Evolutionary conservation across 2,113 vertebrate species (phyloP).

Genomic region (Brachionichthys hirsutus): DNA sequence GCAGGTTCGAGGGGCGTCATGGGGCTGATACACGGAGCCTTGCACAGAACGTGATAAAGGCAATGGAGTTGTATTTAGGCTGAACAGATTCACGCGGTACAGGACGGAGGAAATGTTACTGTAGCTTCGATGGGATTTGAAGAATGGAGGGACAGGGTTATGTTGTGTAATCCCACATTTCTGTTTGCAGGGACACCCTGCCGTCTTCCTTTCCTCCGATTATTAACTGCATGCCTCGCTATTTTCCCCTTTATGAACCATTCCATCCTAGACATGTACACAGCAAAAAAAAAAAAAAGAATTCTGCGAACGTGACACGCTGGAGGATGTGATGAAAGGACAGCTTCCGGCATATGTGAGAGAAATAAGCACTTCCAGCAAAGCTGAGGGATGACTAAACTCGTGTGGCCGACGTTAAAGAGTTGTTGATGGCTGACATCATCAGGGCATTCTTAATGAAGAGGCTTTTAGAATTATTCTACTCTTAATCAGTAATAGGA

Average conservation of each 20-base stretch:
- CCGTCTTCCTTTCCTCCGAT: slow-evolving; percentile 49
- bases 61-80: not conserved
- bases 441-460: not conserved
- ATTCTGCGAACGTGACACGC: no score
- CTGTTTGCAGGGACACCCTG: slow-evolving; percentile 31
- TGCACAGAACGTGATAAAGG: not conserved
- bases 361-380: slow-evolving; percentile 29
- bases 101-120: not conserved
- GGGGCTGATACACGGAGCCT: slow-evolving; percentile 17
- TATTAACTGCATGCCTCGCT: slow-evolving; percentile 38
- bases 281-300: slow-evolving; percentile 26
- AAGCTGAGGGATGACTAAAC: slow-evolving; percentile 13
- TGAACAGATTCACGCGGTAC: slow-evolving; percentile 9
- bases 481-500: slow-evolving; percentile 1
- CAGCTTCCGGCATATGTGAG: slow-evolving; percentile 37
- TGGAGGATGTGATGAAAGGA: slow-evolving; percentile 56
- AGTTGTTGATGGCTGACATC: no score
- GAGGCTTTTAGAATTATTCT: not conserved
- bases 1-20: not conserved
- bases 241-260: slow-evolving; percentile 10
- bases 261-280: slow-evolving; percentile 43
- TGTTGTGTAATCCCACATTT: slow-evolving; percentile 15
- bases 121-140: slow-evolving; percentile 20
- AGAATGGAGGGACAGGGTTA: not conserved
- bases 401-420: slow-evolving; percentile 3